Evolutionary conservation across 2,113 vertebrate species (phyloP).

Genomic region (Zosterops japonicus): DNA sequence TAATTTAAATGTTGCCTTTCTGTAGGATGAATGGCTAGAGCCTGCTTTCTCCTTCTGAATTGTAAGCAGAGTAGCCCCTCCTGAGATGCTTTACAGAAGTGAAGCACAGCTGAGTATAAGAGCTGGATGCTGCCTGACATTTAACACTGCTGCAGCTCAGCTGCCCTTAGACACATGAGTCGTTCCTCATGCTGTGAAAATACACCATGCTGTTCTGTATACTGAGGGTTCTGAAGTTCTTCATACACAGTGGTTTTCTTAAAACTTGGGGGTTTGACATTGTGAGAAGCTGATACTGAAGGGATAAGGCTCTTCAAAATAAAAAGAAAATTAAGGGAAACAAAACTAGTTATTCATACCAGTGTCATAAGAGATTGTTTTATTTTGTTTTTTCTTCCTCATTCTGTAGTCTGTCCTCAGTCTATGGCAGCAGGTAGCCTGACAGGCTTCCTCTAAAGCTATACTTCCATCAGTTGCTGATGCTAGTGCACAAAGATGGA

Average conservation of each 20-base stretch:
- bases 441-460: constrained; percentile 27
- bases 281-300: neutral
- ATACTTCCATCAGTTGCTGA: neutral
- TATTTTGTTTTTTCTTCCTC: neutral
- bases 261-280: neutral
- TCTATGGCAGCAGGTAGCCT: constrained; percentile 53
- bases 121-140: neutral
- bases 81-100: neutral
- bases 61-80: neutral
- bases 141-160: neutral
- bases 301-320: neutral
- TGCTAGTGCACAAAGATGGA: constrained; percentile 29
- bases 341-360: neutral
- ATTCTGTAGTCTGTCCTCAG: neutral
- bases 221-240: neutral
- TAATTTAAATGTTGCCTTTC: neutral
- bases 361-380: neutral
- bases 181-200: neutral
- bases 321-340: neutral
- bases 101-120: neutral
- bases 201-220: neutral
- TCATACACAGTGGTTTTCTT: neutral
- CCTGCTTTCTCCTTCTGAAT: neutral
- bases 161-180: neutral
- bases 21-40: neutral